Evolutionary conservation across 2,797 vertebrate species (phyloP).

Genomic region (Rhinichthys osculus): DNA sequence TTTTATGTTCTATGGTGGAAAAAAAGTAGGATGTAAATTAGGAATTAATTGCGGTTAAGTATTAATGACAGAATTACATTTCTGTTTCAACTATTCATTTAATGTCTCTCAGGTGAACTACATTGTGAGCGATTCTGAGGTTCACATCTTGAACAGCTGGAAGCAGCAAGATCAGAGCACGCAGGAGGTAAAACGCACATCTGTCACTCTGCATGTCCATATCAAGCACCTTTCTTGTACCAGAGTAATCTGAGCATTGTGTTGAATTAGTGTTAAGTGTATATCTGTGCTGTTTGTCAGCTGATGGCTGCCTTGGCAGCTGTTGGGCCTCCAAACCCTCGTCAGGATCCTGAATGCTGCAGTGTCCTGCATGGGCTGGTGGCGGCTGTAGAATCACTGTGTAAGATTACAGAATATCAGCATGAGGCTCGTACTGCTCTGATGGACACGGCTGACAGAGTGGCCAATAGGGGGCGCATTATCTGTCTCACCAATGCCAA

Average conservation of each 20-base stretch:
- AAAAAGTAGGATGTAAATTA: not conserved
- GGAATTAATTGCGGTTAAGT: fast-evolving
- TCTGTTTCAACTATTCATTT: not conserved
- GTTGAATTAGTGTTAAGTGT: not conserved
- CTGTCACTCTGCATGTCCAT: not conserved
- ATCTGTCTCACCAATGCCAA: constrained; percentile 98
- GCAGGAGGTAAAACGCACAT: constrained; percentile 84
- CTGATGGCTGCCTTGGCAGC: constrained; percentile 93
- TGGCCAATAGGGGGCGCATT: constrained; percentile 93
- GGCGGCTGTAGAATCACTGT: constrained; percentile 92
- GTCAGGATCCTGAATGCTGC: constrained; percentile 94
- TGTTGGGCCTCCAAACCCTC: constrained; percentile 95
- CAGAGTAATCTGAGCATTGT: not conserved
- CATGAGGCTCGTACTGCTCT: constrained; percentile 88
- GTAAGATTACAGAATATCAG: constrained; percentile 95
- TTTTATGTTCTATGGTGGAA: not conserved
- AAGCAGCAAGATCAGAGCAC: constrained; percentile 93
- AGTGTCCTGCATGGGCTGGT: constrained; percentile 96
- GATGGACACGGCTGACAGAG: constrained; percentile 94
- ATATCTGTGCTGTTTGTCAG: constrained; percentile 68
- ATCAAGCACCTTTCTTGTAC: not conserved
- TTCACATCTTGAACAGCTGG: constrained; percentile 95
- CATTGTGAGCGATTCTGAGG: constrained; percentile 96
- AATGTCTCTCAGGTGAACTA: constrained; percentile 87
- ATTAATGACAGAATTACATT: not conserved